A percentile compares a stretch with the other conserved stretches of the same genome.
Evolutionary conservation across 2,113 vertebrate genomes (phyloP).

Genomic region (Gila orcuttii): DNA sequence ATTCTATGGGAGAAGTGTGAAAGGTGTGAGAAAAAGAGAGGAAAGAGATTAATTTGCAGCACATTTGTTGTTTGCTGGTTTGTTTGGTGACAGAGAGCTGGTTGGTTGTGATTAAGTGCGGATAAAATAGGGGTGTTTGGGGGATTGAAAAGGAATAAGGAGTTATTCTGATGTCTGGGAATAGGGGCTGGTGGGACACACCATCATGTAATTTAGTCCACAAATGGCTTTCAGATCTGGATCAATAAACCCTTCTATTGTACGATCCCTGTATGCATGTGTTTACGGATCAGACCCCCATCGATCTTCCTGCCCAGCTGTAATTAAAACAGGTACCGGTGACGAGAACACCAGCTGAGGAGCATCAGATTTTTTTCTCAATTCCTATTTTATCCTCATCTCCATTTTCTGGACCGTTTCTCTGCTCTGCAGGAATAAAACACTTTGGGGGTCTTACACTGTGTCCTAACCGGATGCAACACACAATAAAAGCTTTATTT

Average conservation of each 20-base stretch:
- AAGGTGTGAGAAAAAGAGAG: not conserved
- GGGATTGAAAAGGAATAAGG: slow-evolving; percentile 5
- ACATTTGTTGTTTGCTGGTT: slow-evolving; percentile 64
- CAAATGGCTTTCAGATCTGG: slow-evolving; percentile 44
- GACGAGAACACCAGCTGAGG: slow-evolving; percentile 29
- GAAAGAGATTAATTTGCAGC: not conserved
- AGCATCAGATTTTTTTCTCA: slow-evolving; percentile 45
- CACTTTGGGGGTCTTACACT: too few relatives aligned
- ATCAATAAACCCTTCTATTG: slow-evolving; percentile 49
- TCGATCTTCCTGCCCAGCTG: slow-evolving; percentile 63
- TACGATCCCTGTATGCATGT: slow-evolving; percentile 45
- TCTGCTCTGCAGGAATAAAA: slow-evolving; percentile 4
- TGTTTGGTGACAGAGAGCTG: slow-evolving; percentile 66
- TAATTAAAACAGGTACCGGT: slow-evolving; percentile 64
- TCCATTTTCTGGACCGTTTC: slow-evolving; percentile 51
- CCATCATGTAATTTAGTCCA: slow-evolving; percentile 2
- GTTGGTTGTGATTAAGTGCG: slow-evolving; percentile 54
- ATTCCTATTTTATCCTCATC: slow-evolving; percentile 54
- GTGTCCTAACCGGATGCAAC: too few relatives aligned
- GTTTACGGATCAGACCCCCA: slow-evolving; percentile 55
- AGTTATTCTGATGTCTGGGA: slow-evolving; percentile 16
- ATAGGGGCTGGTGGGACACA: slow-evolving; percentile 24
- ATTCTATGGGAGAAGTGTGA: slow-evolving; percentile 2
- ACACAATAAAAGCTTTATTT: too few relatives aligned
- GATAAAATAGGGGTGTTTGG: slow-evolving; percentile 2